These are phyloP conservation scores for Stenoptilia bipunctidactyla DNA, from an alignment of 2,888 invertebrate genomes.

Conservation along the genomic window DNA sequence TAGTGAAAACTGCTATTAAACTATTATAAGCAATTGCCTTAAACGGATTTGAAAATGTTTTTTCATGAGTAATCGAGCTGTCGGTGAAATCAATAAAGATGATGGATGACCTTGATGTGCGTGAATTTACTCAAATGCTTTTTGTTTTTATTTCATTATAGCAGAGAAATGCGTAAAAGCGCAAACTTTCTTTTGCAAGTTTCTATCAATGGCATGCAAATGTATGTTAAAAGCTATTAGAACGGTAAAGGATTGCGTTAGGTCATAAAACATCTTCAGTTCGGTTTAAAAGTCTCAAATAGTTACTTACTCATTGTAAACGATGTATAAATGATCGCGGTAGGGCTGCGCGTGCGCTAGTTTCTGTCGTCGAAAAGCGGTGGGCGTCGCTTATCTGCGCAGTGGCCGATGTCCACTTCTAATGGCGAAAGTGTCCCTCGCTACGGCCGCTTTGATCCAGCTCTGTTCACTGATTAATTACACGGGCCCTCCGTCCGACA, in stretches of 20 bases:
- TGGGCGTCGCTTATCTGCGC: not conserved
- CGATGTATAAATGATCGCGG: too few species aligned
- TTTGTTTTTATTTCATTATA: not conserved
- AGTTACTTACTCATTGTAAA: too few species aligned
- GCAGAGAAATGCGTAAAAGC: not conserved
- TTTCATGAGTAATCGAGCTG: not conserved
- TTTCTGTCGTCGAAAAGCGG: too few species aligned
- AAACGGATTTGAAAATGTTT: not conserved
- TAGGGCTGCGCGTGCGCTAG: too few species aligned
- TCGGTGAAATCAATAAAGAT: not conserved
- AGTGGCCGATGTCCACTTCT: slow-evolving; percentile 8
- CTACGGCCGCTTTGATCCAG: slow-evolving; percentile 41
- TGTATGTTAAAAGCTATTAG: too few species aligned
- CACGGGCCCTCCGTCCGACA: slow-evolving; percentile 15
- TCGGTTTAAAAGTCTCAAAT: too few species aligned
- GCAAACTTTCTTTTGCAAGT: not conserved
- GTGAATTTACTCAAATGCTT: not conserved
- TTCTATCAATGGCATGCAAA: too few species aligned
- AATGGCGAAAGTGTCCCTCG: slow-evolving; percentile 40
- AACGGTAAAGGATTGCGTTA: too few species aligned
- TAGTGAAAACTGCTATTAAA: slow-evolving; percentile 28
- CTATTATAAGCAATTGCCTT: not conserved
- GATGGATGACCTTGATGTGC: not conserved
- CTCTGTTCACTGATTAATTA: slow-evolving; percentile 32
- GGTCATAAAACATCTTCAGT: too few species aligned